Conservation (phyloP, 2,113 vertebrate genomes). For the Orthonyx spaldingii region DNA sequence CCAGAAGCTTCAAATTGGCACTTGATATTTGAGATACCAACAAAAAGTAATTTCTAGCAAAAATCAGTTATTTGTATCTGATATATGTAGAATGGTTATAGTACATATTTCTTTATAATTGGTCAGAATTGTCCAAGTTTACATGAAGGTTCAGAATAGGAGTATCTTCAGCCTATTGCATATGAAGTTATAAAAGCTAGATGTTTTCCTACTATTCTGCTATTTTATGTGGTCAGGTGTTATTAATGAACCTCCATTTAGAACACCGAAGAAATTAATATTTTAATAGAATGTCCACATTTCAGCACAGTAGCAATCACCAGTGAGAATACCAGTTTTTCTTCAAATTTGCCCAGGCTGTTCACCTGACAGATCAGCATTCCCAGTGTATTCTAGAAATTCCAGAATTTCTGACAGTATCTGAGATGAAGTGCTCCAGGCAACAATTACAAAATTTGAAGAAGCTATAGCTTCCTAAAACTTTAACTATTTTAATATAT, state of each 20-base stretch:
- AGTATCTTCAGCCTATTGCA: neutral
- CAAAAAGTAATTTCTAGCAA: constrained; percentile 3
- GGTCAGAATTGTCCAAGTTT: neutral
- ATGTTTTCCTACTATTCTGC: neutral
- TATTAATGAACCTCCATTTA: neutral
- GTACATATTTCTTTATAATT: neutral
- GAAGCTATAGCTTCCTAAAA: neutral
- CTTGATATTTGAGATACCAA: constrained; percentile 15
- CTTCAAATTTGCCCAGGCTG: neutral
- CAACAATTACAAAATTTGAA: neutral
- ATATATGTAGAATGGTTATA: neutral
- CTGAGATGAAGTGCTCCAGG: neutral
- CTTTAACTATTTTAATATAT: neutral
- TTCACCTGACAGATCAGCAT: neutral
- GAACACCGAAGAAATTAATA: neutral
- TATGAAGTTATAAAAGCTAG: neutral
- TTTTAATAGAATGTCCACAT: neutral
- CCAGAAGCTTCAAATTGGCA: constrained; percentile 2
- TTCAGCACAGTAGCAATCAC: neutral
- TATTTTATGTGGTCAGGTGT: neutral
- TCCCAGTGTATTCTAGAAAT: neutral
- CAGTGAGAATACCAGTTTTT: neutral
- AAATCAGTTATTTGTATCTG: neutral
- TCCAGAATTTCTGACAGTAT: neutral
- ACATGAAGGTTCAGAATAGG: neutral